Percentiles rank a stretch among this genome's conserved stretches.
Evolutionary conservation across 2,888 invertebrate genomes (phyloP).

Genomic region (Caenorhabditis sinica): DNA sequence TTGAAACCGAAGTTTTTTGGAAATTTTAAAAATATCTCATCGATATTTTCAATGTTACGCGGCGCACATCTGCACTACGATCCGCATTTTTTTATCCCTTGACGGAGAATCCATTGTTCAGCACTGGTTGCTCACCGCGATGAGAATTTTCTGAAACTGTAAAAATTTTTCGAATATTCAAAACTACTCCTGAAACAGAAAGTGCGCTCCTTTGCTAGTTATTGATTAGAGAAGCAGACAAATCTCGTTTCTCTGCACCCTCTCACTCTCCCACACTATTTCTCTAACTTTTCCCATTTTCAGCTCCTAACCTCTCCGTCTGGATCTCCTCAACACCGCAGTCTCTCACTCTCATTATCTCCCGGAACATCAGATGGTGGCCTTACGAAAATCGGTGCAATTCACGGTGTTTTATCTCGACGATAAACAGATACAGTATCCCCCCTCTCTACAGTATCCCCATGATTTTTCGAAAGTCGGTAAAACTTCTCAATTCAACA

Average conservation of each 20-base stretch:
- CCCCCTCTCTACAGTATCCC: too few relatives aligned
- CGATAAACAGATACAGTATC: conserved; percentile 25
- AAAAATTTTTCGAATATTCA: too few relatives aligned
- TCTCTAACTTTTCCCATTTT: neutral
- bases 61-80: too few relatives aligned
- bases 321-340: conserved; percentile 56
- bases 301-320: conserved; percentile 57
- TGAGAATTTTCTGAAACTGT: too few relatives aligned
- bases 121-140: too few relatives aligned
- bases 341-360: conserved; percentile 40
- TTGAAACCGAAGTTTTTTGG: too few relatives aligned
- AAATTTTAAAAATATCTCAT: too few relatives aligned
- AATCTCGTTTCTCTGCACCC: conserved; percentile 11
- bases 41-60: too few relatives aligned
- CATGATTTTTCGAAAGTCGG: neutral
- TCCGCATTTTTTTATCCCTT: too few relatives aligned
- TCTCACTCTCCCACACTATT: neutral
- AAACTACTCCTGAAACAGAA: too few relatives aligned
- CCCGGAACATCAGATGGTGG: conserved; percentile 34
- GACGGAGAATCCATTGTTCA: too few relatives aligned
- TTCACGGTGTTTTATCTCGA: conserved; percentile 57
- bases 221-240: neutral
- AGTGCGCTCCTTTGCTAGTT: neutral
- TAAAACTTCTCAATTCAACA: conserved; percentile 30
- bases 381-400: conserved; percentile 55